Base-by-base conservation (phyloP, 2,113 vertebrate species). In the Cottus gobio region DNA sequence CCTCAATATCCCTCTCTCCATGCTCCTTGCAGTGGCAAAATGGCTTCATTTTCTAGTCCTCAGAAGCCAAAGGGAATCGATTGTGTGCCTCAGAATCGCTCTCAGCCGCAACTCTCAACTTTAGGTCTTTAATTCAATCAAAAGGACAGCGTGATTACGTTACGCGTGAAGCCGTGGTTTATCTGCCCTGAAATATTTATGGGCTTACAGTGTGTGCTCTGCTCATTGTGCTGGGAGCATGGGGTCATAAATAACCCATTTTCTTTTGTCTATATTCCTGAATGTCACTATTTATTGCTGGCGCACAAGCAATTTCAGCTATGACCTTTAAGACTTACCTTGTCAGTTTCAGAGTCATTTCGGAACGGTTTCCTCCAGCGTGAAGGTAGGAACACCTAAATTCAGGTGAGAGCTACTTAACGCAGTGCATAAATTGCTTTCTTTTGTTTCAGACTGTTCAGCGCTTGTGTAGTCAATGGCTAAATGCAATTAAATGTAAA, bases 241-340 rank as follows among this genome's bases (percentile, higher is more conserved):
- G 56, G 30, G 89, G 84, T 90, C 90, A 89, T 87, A 88, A 91
- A 93, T 87, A 92, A 91, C 74, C 48, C 61, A 76, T 90, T 89
- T 91, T 89, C 67, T 80, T 77, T 74, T 68, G 86, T 90, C 80
- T 79, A 68, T 80, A 75, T 82, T 89, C 73, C 34, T 71, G 56
- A 88, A 79, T 69, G 85, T 86, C 72, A 46, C 75, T 79, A 26
- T 86, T 85, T 82, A 71, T 67, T 58, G n/a, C 42, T 3, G 28
- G 62, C 57, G 57, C 56, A 26, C 4, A 60, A 46, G 71, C 60
- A 80, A 89, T 87, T 82, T 90, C 79, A 81, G 57, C 44, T 65
- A 3, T 85, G 85, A 89, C 89, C 87, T 92, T 91, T 82, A 87
- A 79, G 36, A 37, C n/a, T 62, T 13, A 57, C 50, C 34, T 39